phyloP scores from a whole-genome alignment of 2,113 vertebrate species.

The Erpornis zantholeuca region DNA sequence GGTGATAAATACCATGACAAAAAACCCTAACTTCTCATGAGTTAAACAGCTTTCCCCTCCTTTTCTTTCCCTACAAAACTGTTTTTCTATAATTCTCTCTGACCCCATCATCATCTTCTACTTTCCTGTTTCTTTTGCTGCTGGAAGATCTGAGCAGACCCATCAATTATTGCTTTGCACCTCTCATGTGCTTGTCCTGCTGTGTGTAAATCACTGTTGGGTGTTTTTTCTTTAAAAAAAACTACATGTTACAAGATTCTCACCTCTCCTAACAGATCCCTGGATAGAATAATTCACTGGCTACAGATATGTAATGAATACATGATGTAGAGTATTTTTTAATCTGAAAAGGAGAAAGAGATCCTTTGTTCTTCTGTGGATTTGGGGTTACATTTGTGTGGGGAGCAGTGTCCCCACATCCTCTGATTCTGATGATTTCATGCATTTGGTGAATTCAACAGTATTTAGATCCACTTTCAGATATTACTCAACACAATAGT shows the following conservation, averaged over 20 bases:
- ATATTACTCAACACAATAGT: background rate
- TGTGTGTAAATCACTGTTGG: background rate
- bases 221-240: background rate
- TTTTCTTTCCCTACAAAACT: background rate
- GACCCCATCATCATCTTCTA: background rate
- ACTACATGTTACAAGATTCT: background rate
- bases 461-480: background rate
- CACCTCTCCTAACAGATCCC: background rate
- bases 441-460: background rate
- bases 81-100: background rate
- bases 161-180: background rate
- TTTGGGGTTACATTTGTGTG: background rate
- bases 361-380: background rate
- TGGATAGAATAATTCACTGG: background rate
- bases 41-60: background rate
- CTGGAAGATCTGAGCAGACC: background rate
- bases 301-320: background rate
- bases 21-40: rapidly evolving
- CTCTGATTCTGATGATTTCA: background rate
- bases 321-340: background rate
- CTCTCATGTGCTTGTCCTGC: background rate
- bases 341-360: background rate
- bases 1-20: background rate
- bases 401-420: background rate
- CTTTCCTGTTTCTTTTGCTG: background rate